phyloP scores from a whole-genome alignment of 2,797 vertebrate genomes.

The Malurus splendens region DNA sequence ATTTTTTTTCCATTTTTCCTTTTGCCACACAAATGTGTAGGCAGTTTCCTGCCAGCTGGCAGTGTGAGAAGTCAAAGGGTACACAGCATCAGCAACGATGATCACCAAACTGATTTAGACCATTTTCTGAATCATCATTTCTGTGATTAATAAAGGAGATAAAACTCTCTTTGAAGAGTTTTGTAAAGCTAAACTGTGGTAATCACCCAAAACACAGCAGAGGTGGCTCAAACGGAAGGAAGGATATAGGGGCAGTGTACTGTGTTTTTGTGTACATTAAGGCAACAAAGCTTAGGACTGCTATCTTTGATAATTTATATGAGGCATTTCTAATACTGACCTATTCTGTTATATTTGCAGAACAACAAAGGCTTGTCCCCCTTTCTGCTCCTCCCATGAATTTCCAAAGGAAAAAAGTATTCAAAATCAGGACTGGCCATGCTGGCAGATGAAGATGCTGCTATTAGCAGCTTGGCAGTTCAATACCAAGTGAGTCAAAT shows the following conservation, averaged over 20 bases:
- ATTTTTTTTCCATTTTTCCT: not conserved
- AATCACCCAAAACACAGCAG: not conserved
- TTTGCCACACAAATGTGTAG: not conserved
- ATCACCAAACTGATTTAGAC: accelerated
- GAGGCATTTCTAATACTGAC: not conserved
- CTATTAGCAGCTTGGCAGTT: not conserved
- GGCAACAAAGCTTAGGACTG: not conserved
- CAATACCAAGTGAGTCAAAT: not conserved
- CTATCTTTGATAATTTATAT: not conserved
- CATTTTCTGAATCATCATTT: not conserved
- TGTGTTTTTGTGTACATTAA: not conserved
- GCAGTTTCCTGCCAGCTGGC: not conserved
- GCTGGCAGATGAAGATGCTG: not conserved
- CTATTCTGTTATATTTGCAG: not conserved
- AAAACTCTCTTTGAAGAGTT: not conserved
- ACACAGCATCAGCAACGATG: not conserved
- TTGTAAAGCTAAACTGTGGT: not conserved
- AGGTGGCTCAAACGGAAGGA: not conserved
- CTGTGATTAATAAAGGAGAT: not conserved
- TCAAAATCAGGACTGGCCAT: not conserved
- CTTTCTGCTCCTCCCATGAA: not conserved
- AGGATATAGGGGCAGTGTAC: not conserved
- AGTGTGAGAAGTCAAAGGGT: not conserved
- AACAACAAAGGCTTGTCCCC: not conserved
- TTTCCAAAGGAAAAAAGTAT: not conserved